phyloP scores from a whole-genome alignment of 1,140 invertebrate genomes.

The Phortica variegata region DNA sequence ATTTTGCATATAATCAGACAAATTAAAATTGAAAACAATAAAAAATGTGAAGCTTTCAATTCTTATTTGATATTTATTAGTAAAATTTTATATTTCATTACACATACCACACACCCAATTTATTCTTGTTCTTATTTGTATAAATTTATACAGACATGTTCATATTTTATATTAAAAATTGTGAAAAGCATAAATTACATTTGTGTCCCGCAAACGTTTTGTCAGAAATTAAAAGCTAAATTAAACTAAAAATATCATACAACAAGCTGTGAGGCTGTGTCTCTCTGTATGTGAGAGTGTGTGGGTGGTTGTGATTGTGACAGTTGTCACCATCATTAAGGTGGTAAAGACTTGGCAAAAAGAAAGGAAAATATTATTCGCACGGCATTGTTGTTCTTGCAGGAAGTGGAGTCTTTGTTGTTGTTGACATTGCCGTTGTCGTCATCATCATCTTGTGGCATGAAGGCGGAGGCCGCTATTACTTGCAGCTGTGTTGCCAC shows the following conservation, averaged over 20 bases:
- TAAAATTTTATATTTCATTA: slow-evolving; percentile 26
- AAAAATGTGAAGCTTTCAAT: too few species aligned
- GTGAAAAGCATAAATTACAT: slow-evolving; percentile 46
- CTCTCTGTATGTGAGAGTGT: too few species aligned
- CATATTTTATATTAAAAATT: slow-evolving; percentile 53
- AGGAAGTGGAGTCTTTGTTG: too few species aligned
- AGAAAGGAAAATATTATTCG: too few species aligned
- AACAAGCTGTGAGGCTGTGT: too few species aligned
- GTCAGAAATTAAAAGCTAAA: background rate
- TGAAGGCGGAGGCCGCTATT: slow-evolving; percentile 34
- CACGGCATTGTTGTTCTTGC: too few species aligned
- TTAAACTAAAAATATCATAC: too few species aligned
- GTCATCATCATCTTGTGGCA: background rate
- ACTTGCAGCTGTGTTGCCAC: slow-evolving; percentile 43
- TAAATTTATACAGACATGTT: slow-evolving; percentile 53
- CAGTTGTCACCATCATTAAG: slow-evolving; percentile 36
- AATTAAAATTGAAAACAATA: background rate
- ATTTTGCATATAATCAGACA: too few species aligned
- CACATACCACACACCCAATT: slow-evolving; percentile 13
- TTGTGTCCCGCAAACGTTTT: slow-evolving; percentile 14
- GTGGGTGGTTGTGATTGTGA: too few species aligned
- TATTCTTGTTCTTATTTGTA: slow-evolving; percentile 10
- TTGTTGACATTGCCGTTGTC: background rate
- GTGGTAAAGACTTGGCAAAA: too few species aligned
- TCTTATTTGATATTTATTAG: slow-evolving; percentile 35